A percentile compares a stretch with the other conserved stretches of the same genome.
phyloP scores from a whole-genome alignment of 2,888 invertebrate genomes.

The Polymixis lichenea region DNA sequence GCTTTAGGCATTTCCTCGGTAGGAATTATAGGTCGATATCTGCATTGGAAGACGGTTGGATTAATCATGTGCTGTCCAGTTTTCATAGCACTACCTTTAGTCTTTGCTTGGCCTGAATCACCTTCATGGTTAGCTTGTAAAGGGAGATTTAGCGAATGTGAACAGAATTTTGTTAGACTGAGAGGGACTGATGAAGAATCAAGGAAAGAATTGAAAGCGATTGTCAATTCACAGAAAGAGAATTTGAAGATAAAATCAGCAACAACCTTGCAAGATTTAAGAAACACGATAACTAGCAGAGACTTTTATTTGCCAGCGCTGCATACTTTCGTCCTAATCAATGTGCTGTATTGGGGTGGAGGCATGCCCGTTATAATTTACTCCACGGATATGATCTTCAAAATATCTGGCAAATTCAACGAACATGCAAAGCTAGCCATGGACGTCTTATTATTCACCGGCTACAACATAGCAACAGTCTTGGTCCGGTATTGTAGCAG shows the following conservation, averaged over 20 bases:
- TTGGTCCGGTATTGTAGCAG: constrained; percentile 46
- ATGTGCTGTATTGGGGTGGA: constrained; percentile 48
- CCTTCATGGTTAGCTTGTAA: constrained; percentile 62
- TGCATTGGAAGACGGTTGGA: constrained; percentile 57
- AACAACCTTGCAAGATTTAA: constrained; percentile 6
- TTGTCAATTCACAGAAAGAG: constrained; percentile 45
- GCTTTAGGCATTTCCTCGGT: constrained; percentile 46
- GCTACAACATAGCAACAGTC: constrained; percentile 42
- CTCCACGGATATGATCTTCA: constrained; percentile 46
- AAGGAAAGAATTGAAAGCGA: constrained; percentile 46
- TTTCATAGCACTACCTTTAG: constrained; percentile 45
- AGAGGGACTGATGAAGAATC: constrained; percentile 59
- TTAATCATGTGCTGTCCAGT: constrained; percentile 52
- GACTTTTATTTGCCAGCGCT: constrained; percentile 53
- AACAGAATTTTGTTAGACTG: constrained; percentile 43
- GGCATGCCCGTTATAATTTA: constrained; percentile 55
- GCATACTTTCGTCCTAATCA: constrained; percentile 49
- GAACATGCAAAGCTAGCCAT: constrained; percentile 36
- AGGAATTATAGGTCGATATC: constrained; percentile 51
- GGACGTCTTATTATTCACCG: constrained; percentile 42
- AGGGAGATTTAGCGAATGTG: constrained; percentile 54
- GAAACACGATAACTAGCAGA: constrained; percentile 20
- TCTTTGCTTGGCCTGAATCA: constrained; percentile 60
- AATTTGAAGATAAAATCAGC: neutral
- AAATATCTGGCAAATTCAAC: constrained; percentile 38